A percentile compares a stretch with the other conserved stretches of the same genome.
These are phyloP conservation scores for Bradynema listronoti DNA, from an alignment of 1,140 invertebrate species.

Conservation along the genomic window DNA sequence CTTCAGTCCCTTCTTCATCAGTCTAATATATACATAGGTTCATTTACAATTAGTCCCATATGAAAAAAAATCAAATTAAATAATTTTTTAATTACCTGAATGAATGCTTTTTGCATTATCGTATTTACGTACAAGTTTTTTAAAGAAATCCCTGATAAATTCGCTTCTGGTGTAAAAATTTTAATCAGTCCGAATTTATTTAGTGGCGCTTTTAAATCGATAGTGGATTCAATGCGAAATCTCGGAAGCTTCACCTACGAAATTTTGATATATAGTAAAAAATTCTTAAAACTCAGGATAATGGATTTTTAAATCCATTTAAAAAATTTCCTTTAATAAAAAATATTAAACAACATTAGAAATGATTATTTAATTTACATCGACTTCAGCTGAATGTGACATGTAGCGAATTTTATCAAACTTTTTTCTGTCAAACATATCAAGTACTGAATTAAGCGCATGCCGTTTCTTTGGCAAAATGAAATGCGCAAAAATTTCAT, in stretches of 20 bases:
- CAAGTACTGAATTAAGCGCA: constrained; percentile 16
- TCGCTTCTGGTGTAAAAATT: constrained; percentile 10
- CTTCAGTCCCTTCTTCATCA: constrained; percentile 29
- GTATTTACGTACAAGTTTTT: constrained; percentile 8
- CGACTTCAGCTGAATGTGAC: background rate
- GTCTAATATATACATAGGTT: constrained; percentile 9
- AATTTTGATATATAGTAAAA: background rate
- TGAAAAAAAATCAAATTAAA: background rate
- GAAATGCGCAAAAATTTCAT: constrained; percentile 18
- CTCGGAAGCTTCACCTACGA: constrained; percentile 17
- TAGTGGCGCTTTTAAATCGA: constrained; percentile 7
- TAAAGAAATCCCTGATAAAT: constrained; percentile 7
- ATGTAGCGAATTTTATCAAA: constrained; percentile 11
- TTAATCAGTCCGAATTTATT: constrained; percentile 10
- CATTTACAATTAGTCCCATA: background rate
- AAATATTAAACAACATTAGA: background rate
- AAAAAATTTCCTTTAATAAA: background rate
- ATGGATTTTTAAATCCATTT: background rate
- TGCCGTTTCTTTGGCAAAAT: constrained; percentile 19
- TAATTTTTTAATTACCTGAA: constrained; percentile 17
- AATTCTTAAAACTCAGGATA: background rate
- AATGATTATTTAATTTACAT: constrained; percentile 8
- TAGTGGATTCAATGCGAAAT: constrained; percentile 28
- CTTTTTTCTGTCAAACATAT: constrained; percentile 8
- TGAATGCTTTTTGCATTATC: constrained; percentile 23